A percentile compares a stretch with the other conserved stretches of the same genome.
These are phyloP conservation scores for Micrasema longulum DNA, from an alignment of 1,140 invertebrate genomes.

Conservation along the genomic window DNA sequence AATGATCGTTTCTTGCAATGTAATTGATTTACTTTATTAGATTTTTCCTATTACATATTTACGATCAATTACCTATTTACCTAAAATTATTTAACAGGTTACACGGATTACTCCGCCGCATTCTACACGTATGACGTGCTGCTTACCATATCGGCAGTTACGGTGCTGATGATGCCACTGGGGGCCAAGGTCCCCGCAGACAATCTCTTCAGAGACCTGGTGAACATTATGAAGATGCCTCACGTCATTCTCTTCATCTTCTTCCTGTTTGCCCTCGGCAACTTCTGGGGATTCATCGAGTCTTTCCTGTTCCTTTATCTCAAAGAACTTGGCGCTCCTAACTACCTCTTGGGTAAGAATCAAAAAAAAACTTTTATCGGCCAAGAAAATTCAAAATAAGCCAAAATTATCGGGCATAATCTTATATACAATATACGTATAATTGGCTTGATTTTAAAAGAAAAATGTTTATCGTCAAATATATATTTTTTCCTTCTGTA, in stretches of 20 bases:
- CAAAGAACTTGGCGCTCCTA: conserved; percentile 82
- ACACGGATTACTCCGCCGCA: conserved; percentile 82
- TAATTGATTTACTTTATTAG: no score
- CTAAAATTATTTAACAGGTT: no score
- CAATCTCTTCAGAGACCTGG: conserved; percentile 76
- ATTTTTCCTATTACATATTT: no score
- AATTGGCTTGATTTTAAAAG: no score
- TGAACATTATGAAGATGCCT: conserved; percentile 79
- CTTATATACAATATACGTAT: no score
- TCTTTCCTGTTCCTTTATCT: conserved; percentile 87
- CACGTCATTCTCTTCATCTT: conserved; percentile 81
- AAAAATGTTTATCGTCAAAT: no score
- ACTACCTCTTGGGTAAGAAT: conserved; percentile 79
- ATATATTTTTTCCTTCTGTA: no score
- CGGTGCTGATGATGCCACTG: conserved; percentile 78
- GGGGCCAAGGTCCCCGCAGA: conserved; percentile 79
- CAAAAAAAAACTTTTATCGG: no score
- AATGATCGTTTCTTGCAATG: no score
- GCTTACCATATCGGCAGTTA: conserved; percentile 75
- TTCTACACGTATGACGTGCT: conserved; percentile 82
- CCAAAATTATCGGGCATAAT: no score
- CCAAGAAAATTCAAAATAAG: no score
- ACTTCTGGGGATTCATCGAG: conserved; percentile 88
- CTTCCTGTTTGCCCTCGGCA: conserved; percentile 81
- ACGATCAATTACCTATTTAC: no score